Base-by-base conservation (phyloP, 1,140 invertebrate genomes). In the Bombus picipes region DNA sequence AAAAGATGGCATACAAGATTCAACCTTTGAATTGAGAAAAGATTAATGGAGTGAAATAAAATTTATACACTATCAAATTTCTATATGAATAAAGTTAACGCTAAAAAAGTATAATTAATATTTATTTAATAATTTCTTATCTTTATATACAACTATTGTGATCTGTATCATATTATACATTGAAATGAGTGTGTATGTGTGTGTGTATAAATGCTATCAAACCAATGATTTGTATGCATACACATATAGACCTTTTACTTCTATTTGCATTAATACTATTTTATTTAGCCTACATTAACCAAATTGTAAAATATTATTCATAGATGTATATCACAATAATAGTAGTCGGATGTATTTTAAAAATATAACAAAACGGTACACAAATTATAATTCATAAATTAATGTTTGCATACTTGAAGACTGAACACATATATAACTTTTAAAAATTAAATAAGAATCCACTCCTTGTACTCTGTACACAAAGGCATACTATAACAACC, bases 1-100 rank as follows among this genome's bases (percentile, higher is more conserved):
- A 41, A 98, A 98, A 88, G 97, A 98, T 95, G 99, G 98, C 2
- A 96, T 99, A 80, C 96, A 96, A 83, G 96, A 97, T 87, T 96
- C 97, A 78, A 96, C 95, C 39, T 97, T 98, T 92, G 95, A 96
- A 84, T 95, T 98, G 77, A 96, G 98, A 92, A 97, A 97, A 93
- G 98, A 98, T 97, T 98, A 97, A 96, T 86, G 25, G 47, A 13
- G 12, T 41, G 22, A 32, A 12, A 22, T 43, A 18, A 34, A 84
- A 66, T 53, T 82, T 32, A 70, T 87, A 75, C 89, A 87, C 5
- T 53, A 28, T 39, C 34, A 18, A 75, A 62, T 65, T 72, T 85
- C 65, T 66, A 15, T 43, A 74, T 59, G 39, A 89, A 89, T 89
- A 89, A 89, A 89, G 9, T 81, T 89, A 81, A 79, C 1, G 22